These are phyloP conservation scores for Euzetes globulus DNA, from an alignment of 2,888 invertebrate species.

Conservation along the genomic window DNA sequence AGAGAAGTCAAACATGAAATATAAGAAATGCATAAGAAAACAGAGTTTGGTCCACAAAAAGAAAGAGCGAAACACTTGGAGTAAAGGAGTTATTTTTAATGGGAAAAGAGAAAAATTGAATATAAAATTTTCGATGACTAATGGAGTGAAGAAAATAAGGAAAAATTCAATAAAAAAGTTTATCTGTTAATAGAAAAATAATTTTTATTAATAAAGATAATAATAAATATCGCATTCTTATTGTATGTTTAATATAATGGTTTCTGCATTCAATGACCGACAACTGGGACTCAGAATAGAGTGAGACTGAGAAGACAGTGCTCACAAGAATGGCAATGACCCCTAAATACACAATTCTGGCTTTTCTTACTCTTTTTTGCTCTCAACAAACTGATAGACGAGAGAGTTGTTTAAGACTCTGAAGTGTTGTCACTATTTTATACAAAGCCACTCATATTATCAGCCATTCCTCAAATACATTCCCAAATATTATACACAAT, in stretches of 20 bases:
- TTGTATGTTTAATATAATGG: background rate
- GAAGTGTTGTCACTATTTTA: no score
- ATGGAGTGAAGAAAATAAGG: background rate
- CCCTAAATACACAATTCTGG: background rate
- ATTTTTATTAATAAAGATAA: constrained; percentile 19
- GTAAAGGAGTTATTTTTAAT: background rate
- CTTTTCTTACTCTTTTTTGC: background rate
- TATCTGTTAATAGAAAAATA: constrained; percentile 2
- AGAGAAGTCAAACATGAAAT: background rate
- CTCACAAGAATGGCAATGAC: background rate
- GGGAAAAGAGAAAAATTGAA: background rate
- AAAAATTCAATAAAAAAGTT: background rate
- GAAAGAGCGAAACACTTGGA: no score
- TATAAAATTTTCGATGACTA: background rate
- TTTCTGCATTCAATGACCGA: constrained; percentile 15
- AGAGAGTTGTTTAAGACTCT: no score
- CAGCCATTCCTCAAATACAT: no score
- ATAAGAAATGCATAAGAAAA: no score
- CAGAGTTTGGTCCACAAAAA: no score
- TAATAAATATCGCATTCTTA: background rate
- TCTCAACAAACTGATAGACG: background rate
- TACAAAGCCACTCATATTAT: no score
- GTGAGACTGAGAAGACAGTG: constrained; percentile 20
- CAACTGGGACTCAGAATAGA: background rate
- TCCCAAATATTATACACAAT: no score